Percentiles rank a stretch among this genome's conserved stretches.
These are phyloP conservation scores for Thera britannica DNA, from an alignment of 2,888 invertebrate genomes.

Conservation along the genomic window DNA sequence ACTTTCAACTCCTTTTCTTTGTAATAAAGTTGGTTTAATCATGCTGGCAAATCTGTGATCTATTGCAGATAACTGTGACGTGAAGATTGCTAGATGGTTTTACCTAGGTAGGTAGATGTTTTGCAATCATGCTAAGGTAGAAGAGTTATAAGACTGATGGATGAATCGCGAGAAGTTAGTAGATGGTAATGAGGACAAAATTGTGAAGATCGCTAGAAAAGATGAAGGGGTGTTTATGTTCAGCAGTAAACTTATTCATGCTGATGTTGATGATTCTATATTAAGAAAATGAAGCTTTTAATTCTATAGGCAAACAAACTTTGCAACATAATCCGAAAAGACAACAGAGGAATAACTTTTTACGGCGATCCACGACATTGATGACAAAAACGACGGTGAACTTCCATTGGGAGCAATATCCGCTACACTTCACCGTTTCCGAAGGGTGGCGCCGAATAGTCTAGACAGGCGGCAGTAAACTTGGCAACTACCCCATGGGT, in stretches of 20 bases:
- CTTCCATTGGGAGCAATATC: constrained; percentile 17
- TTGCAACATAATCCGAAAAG: background rate
- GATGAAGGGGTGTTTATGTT: too few relatives aligned
- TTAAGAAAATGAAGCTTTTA: too few relatives aligned
- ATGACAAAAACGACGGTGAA: constrained; percentile 11
- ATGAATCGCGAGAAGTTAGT: too few relatives aligned
- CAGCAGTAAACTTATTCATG: too few relatives aligned
- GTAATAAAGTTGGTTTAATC: constrained; percentile 2
- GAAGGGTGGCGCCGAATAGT: constrained; percentile 23
- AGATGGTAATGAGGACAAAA: too few relatives aligned
- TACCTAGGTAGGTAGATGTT: constrained; percentile 15
- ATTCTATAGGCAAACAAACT: background rate
- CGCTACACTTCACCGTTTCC: constrained; percentile 18
- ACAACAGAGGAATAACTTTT: background rate
- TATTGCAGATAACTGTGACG: constrained; percentile 30
- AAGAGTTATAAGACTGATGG: background rate
- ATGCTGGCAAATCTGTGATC: constrained; percentile 22
- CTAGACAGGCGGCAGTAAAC: constrained; percentile 34
- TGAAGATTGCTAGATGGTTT: constrained; percentile 25
- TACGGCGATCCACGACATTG: background rate
- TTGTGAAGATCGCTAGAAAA: too few relatives aligned
- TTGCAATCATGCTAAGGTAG: constrained; percentile 13
- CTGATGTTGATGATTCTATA: too few relatives aligned
- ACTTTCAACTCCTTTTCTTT: constrained; percentile 28
- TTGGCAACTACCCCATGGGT: constrained; percentile 27